Evolutionary conservation across 2,888 invertebrate species (phyloP), one percentile per base, ranked within the genome.

Genomic region (Tigriopus californicus): DNA sequence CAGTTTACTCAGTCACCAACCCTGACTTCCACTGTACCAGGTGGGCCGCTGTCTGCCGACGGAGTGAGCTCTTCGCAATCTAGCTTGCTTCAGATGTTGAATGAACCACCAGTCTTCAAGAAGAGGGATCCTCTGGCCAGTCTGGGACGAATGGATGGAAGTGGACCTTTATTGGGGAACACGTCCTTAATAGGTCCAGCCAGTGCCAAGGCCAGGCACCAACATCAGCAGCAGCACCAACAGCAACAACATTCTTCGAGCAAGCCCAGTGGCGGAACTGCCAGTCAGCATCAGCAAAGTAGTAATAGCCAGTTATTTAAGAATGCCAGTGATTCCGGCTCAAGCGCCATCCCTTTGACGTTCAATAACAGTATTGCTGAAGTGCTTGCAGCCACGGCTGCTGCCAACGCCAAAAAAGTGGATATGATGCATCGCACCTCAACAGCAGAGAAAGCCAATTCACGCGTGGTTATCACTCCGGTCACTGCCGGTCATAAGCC

Each of bases 281-380:
- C 33, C 8, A 33, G 33, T 33, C 33, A 33, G 33, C 33, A 33
- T 33, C 33, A 33, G 33, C 41, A 41, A 13, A 18, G 18, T 11
- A 56, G 56, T 15, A 56, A 56, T 22, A 41, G 41, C 22, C 56
- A 56, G 56, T 22, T 56, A 13, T 56, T 56, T 20, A 56, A 56
- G 56, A 42, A 24, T 22, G 15, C 56, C 4, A 44, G 42, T n/a
- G n/a, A n/a, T 18, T 56, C 56, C 2, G 56, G 56, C 6, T 25
- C 53, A 4, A 46, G 44, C 18, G 59, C 59, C 42, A 59, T 59
- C 40, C 59, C 59, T 18, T 25, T 59, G 40, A 59, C 59, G 13
- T 59, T 59, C 42, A 59, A 59, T 15, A 59, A 59, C 25, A 49
- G 49, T 22, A 59, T 59, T 11, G 59, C 59, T 41, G 59, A 59